Conservation (phyloP, 1,140 invertebrate genomes). For the Macrobrachium nipponense region DNA sequence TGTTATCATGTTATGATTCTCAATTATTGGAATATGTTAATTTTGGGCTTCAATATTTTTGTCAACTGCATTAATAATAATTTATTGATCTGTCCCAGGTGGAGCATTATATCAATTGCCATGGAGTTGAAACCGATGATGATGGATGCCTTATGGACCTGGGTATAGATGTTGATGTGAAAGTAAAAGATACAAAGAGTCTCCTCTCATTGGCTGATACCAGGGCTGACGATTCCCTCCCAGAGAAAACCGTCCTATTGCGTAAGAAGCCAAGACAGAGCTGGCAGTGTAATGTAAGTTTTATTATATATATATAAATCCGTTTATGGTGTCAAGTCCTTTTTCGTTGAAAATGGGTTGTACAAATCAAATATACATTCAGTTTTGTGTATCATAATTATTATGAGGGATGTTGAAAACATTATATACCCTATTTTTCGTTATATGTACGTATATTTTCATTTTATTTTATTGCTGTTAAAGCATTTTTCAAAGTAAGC, state of each 20-base stretch:
- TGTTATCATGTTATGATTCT: too few relatives aligned
- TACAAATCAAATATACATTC: too few relatives aligned
- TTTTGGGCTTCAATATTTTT: not conserved
- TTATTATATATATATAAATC: not conserved
- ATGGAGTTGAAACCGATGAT: conserved; percentile 61
- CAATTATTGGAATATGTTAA: too few relatives aligned
- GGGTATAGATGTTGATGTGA: conserved; percentile 61
- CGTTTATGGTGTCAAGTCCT: not conserved
- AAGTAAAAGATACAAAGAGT: conserved; percentile 57
- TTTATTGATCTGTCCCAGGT: conserved; percentile 32
- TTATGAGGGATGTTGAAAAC: too few relatives aligned
- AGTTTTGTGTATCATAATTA: too few relatives aligned
- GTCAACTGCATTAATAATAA: too few relatives aligned
- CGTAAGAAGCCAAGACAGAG: conserved; percentile 53
- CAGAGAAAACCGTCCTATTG: conserved; percentile 62
- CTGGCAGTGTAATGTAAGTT: conserved; percentile 55
- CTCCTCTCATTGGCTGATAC: conserved; percentile 51
- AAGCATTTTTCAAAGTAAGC: too few relatives aligned
- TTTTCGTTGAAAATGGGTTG: too few relatives aligned
- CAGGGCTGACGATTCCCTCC: conserved; percentile 31
- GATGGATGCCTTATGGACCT: conserved; percentile 61
- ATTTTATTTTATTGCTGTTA: too few relatives aligned
- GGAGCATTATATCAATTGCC: conserved; percentile 55
- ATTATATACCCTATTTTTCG: too few relatives aligned
- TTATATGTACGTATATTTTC: too few relatives aligned